Evolutionary conservation across 1,140 invertebrate species (phyloP).

Genomic region (Phthorimaea operculella): DNA sequence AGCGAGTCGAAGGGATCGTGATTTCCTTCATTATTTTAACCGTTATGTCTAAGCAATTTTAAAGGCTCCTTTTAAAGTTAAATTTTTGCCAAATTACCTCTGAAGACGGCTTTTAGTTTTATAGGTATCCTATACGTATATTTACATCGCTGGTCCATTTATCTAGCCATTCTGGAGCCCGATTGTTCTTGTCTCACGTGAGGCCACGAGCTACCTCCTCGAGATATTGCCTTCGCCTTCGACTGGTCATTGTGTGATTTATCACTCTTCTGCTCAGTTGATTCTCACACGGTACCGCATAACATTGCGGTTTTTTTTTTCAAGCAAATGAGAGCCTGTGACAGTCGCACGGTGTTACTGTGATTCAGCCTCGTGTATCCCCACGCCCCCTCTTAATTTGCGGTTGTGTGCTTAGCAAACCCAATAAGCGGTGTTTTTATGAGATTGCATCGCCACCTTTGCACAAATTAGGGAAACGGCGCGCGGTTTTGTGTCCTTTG

Average conservation of each 20-base stretch:
- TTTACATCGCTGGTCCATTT: conserved; percentile 22
- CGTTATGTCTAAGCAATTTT: conserved; percentile 33
- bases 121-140: conserved; percentile 9
- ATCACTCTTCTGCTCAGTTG: conserved; percentile 15
- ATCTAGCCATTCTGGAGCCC: conserved; percentile 22
- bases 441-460: no score
- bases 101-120: conserved; percentile 9
- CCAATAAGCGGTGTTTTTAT: no score
- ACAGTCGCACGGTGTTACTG: no score
- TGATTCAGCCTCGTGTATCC: no score
- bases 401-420: no score
- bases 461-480: no score
- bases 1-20: conserved; percentile 15
- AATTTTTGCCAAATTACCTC: conserved; percentile 25
- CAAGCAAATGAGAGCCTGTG: no score
- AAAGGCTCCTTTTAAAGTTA: conserved; percentile 28
- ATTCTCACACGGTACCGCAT: no score
- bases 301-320: no score
- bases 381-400: no score
- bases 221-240: conserved; percentile 20
- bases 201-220: conserved; percentile 14
- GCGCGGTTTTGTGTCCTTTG: no score
- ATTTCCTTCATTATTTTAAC: conserved; percentile 32
- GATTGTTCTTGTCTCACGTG: conserved; percentile 26
- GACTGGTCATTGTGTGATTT: conserved; percentile 24